Evolutionary conservation across 2,113 vertebrate species (phyloP).

Genomic region (Melospiza melodia): DNA sequence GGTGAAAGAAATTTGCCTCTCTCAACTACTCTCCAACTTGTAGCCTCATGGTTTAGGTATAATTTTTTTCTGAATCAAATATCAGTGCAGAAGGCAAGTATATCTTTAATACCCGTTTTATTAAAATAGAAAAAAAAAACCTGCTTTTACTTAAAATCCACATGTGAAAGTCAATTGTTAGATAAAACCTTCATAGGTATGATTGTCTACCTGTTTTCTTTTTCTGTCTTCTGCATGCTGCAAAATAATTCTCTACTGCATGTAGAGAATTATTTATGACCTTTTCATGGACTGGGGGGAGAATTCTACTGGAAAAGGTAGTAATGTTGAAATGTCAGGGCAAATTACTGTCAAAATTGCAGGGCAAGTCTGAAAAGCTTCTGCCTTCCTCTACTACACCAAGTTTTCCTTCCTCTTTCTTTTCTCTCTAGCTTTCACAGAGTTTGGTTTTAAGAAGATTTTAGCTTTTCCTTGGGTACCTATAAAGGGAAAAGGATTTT

Average conservation of each 20-base stretch:
- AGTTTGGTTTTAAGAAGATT: not conserved
- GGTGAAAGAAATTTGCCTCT: not conserved
- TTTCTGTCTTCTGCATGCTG: not conserved
- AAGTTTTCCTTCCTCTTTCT: not conserved
- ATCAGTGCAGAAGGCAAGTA: slow-evolving; percentile 59
- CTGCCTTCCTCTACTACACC: not conserved
- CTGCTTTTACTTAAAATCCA: not conserved
- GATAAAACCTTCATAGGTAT: not conserved
- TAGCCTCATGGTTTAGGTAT: not conserved
- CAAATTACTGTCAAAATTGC: slow-evolving; percentile 3
- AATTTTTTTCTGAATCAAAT: not conserved
- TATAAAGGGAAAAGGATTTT: not conserved
- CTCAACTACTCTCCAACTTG: not conserved
- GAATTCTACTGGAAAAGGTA: not conserved
- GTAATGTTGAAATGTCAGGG: not conserved
- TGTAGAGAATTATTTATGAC: not conserved
- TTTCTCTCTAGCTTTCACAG: not conserved
- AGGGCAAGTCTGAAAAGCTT: not conserved
- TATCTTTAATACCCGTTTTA: not conserved
- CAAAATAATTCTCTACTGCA: not conserved
- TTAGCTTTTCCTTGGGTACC: not conserved
- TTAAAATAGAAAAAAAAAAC: not conserved
- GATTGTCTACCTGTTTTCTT: not conserved
- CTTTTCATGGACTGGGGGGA: not conserved
- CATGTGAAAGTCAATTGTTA: not conserved